Evolutionary conservation across 2,113 vertebrate genomes (phyloP), one percentile per base, ranked within the genome.

Genomic region (Hyla sarda): DNA sequence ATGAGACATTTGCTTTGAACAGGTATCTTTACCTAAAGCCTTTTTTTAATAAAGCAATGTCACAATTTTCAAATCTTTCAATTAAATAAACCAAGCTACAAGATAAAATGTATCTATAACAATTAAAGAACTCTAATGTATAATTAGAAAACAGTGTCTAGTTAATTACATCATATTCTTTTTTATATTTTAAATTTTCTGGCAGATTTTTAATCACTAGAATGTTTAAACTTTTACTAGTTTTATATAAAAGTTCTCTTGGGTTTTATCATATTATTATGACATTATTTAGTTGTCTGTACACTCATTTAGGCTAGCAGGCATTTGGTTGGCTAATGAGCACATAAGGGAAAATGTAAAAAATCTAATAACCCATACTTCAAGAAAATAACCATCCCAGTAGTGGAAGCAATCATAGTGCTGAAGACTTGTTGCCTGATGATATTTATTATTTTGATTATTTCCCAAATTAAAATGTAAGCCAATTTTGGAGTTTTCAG

Each of bases 261-360:
- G 28, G 14, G 47, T 11, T 73, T 83, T 83, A 83, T 71, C 65
- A 54, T 41, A 72, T 41, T 13, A 54, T 72, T 62, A 54, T 56
- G 58, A 83, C 67, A 83, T 56, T 23, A 45, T 83, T 54, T 54
- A 60, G 54, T 60, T 80, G 48, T 28, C 45, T 69, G 41, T 74
- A 14, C 50, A 56, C 52, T 60, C 32, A 54, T 82, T 82, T 82
- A 82, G 65, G 50, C 37, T 72, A 54, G 81, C 50, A 82, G 32
- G 72, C 65, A 72, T 52, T 71, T 72, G 16, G 65, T 37, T 48
- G 65, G 45, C n/a, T 82, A 82, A 82, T 82, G 62, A 82, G 81
- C 28, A 54, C 81, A 82, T 82, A 72, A 34, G 81, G 81, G 81
- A 72, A 25, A 72, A 77, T 77, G 32, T 28, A 77, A 77, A 77